Base-by-base conservation (phyloP, 2,113 vertebrate genomes). In the Dicaeum eximium region DNA sequence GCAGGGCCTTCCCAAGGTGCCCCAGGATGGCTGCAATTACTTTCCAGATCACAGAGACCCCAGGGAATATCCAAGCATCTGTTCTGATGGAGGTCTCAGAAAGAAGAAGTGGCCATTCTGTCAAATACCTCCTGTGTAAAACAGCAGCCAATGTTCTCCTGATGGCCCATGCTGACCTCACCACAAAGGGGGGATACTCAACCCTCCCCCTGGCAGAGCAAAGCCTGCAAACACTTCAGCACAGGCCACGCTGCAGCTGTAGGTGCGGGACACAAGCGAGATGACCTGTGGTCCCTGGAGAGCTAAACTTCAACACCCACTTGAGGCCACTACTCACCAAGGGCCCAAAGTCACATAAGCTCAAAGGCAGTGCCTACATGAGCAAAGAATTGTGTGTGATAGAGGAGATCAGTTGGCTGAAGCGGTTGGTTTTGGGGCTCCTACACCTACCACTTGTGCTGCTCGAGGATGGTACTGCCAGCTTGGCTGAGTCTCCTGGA, bases 241-340 rank as follows among this genome's bases (percentile, higher is more conserved):
- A 1, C 35, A 21, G n/a, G 60, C 78, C 51, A 21, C 1, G 2
- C 44, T 54, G 69, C 69, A n/a, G 74, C 22, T 42, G 50, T 14
- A 28, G 48, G 11, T 15, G 53, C n/a, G 62, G 64, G 67, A 42
- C 67, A 77, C 13, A 25, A 23, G 9, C 0, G 0, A 12, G 54
- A 13, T 58, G 83, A 92, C 67, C 58, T 56, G 3, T 9, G 9
- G 47, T 70, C 71, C 44, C 62, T 27, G 23, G 13, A 67, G 64
- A 67, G 65, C 72, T 44, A 7, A 81, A 78, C 57, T 84, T 94
- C 92, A 96, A 44, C 86, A 94, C 48, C 27, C 73, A 64, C 95
- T 92, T 81, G 56, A 87, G 51, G 47, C 56, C 33, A 10, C 65
- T 25, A 14, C 38, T 56, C 61, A 74, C 38, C 65, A 47, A 62